Evolutionary conservation across 2,113 vertebrate species (phyloP), one percentile per base, ranked within the genome.

Genomic region (Buteo buteo): DNA sequence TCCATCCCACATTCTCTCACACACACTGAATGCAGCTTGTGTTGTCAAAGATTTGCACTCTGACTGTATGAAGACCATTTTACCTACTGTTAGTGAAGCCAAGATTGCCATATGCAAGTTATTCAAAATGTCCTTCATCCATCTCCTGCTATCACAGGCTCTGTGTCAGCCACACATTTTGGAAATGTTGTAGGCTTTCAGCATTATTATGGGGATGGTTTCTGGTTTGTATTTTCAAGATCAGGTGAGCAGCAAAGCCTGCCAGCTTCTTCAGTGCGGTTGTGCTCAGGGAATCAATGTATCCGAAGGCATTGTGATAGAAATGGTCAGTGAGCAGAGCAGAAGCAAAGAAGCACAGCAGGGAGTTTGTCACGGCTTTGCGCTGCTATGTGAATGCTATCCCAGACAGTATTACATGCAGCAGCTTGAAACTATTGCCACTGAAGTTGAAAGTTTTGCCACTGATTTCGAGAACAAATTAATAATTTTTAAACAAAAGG

Each of bases 1-100:
- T 91, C 40, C 54, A 36, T 50, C 55, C 61, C 31, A 73, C 29
- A 3, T 40, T 26, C 54, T 26, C 40, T 40, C 50, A 31, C 64
- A 13, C 45, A 25, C 2, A 2, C 50, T 44, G 61, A 38, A 79
- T 64, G 73, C 42, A 74, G 66, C 28, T 55, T 0, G 1, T 77
- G 49, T 47, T 65, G 84, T 69, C 77, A 69, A 59, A 81, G 90
- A 52, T 93, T 83, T 86, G 67, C 71, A 31, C 80, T 88, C 76
- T 86, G 73, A 25, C 74, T 76, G 44, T 31, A 32, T 7, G 3
- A 49, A 83, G 54, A 29, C 50, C 22, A 9, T 69, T 86, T 81
- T n/a, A 42, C 71, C 64, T 42, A 6, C 71, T 47, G 77, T 13
- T 59, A 49, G 83, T 1, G 1, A 80, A 86, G 77, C 45, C 86